Percentiles rank a stretch among this genome's conserved stretches.
Evolutionary conservation across 2,888 invertebrate genomes (phyloP).

Genomic region (Strigamia maritima): DNA sequence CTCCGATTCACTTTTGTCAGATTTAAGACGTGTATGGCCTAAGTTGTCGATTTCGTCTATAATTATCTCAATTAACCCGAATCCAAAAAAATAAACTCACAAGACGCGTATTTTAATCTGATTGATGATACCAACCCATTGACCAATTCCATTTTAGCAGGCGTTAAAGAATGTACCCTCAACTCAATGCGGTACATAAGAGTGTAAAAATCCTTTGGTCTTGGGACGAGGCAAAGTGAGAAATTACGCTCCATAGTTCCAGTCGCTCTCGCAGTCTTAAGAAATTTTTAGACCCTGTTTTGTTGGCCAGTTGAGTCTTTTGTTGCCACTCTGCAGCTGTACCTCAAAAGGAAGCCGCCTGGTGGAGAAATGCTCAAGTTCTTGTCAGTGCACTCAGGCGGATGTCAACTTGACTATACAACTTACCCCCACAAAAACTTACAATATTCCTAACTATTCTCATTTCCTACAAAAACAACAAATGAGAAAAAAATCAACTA

Average conservation of each 20-base stretch:
- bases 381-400: conserved; percentile 38
- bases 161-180: neutral
- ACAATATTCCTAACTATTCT: neutral
- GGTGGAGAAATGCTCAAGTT: conserved; percentile 17
- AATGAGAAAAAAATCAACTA: neutral
- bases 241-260: neutral
- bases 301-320: conserved; percentile 12
- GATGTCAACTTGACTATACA: conserved; percentile 33
- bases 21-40: too few relatives aligned
- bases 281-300: conserved; percentile 12
- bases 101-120: too few relatives aligned
- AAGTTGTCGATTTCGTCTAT: too few relatives aligned
- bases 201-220: neutral
- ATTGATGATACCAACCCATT: too few relatives aligned
- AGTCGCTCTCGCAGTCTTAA: neutral
- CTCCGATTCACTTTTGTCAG: too few relatives aligned
- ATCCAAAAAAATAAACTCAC: too few relatives aligned
- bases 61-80: too few relatives aligned
- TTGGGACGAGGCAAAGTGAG: neutral
- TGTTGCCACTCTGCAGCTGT: conserved; percentile 35
- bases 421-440: neutral
- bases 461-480: neutral
- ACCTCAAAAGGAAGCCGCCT: conserved; percentile 37
- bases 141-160: too few relatives aligned
- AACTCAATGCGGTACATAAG: neutral